Evolutionary conservation across 2,888 invertebrate species (phyloP), one percentile per base, ranked within the genome.

Genomic region (Perizoma affinitatum): DNA sequence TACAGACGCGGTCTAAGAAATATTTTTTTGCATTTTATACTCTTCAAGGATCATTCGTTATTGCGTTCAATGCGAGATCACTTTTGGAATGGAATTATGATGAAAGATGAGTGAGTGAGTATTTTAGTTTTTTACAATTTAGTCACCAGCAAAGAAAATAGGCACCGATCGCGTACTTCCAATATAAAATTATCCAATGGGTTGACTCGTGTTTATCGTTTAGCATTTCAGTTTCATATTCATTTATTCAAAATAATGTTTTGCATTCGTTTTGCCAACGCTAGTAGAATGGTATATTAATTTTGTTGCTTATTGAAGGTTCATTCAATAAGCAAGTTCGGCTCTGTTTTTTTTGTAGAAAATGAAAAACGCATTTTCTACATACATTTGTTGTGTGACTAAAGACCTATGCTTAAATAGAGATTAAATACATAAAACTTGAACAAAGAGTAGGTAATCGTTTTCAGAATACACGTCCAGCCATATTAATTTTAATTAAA

Each of bases 151-250:
- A 22, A 3, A 22, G 22, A 22, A 22, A 22, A 22, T 22, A 22
- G 22, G 22, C 22, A 22, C 22, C 22, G 22, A 22, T 5, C 38
- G 3, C 1, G 38, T 38, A 3, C 38, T 38, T 6, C 38, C 38
- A 1, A 38, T 6, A 38, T 5, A 38, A 4, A 38, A 6, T 6
- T 38, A 6, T 45, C 33, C 45, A 45, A 45, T 7, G 22, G 22
- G 46, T 56, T 49, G 50, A 38, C 45, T 42, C 46, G 51, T 38
- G 43, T 56, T 8, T 9, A 22, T n/a, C 38, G 36, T 44, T n/a
- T 42, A 66, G 53, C 63, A 61, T 63, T 63, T 46, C 49, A 57
- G 58, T 56, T 66, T 58, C 51, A 54, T 53, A 65, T 67, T 67
- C 63, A 62, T 61, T 54, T 66, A 63, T 61, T 63, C 60, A 40